Evolutionary conservation across 1,140 invertebrate genomes (phyloP).

Genomic region (Dreissena polymorpha): DNA sequence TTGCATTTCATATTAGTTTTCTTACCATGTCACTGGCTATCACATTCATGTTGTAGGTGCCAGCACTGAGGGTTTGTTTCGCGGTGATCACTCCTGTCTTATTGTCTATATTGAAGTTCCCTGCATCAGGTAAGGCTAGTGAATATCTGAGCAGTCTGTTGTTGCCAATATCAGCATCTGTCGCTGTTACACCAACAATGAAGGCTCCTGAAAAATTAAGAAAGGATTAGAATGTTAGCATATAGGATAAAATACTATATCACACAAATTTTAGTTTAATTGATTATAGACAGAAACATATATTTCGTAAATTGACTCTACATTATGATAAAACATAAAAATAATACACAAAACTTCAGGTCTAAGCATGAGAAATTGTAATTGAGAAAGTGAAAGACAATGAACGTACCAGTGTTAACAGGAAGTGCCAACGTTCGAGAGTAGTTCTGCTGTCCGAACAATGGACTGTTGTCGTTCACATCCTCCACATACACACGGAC

Average conservation of each 20-base stretch:
- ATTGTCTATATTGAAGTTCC: conserved; percentile 76
- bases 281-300: too few species aligned
- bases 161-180: conserved; percentile 79
- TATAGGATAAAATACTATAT: too few species aligned
- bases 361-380: too few species aligned
- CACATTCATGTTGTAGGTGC: conserved; percentile 79
- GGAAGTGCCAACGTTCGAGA: conserved; percentile 65
- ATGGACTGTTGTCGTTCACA: conserved; percentile 95
- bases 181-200: conserved; percentile 84
- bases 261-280: too few species aligned
- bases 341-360: too few species aligned
- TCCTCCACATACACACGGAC: conserved; percentile 83
- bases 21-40: conserved; percentile 87
- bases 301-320: too few species aligned
- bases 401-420: conserved; percentile 59
- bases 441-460: conserved; percentile 83
- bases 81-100: conserved; percentile 79
- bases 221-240: neutral
- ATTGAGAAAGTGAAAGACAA: too few species aligned
- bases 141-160: conserved; percentile 85
- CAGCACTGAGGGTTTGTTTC: conserved; percentile 59
- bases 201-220: conserved; percentile 81
- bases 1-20: too few species aligned
- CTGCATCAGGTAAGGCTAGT: conserved; percentile 86
- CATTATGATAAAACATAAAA: too few species aligned